These are phyloP conservation scores for Caenorhabditis doughertyi DNA, from an alignment of 2,888 invertebrate genomes.

Conservation along the genomic window DNA sequence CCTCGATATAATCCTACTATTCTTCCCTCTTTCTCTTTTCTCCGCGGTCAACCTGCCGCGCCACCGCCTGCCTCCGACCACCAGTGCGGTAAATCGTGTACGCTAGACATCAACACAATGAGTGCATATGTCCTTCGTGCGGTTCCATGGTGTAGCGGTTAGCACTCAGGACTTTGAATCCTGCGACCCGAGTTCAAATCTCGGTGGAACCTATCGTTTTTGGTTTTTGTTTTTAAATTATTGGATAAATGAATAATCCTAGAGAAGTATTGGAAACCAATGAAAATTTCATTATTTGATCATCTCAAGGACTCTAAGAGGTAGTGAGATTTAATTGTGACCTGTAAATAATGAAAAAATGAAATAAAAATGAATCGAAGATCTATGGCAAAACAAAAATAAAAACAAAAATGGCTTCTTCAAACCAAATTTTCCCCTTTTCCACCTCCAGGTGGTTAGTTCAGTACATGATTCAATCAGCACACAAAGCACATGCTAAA, in stretches of 20 bases:
- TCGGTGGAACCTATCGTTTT: slow-evolving; percentile 74
- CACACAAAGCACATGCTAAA: slow-evolving; percentile 22
- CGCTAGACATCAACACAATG: neutral
- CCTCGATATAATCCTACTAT: too few species aligned
- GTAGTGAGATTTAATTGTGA: too few species aligned
- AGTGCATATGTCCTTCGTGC: neutral
- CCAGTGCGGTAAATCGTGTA: neutral
- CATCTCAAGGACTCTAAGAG: neutral
- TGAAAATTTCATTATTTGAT: neutral
- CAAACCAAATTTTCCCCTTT: neutral
- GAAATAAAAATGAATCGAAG: neutral
- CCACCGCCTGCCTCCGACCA: neutral
- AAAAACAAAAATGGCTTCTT: slow-evolving; percentile 23
- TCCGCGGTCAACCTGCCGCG: neutral
- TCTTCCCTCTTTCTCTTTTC: neutral
- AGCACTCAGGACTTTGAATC: slow-evolving; percentile 77
- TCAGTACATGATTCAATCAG: slow-evolving; percentile 21
- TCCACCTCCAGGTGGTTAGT: too few species aligned
- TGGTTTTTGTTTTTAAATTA: neutral
- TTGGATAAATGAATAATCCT: neutral
- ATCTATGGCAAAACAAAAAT: neutral
- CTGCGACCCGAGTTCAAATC: slow-evolving; percentile 77
- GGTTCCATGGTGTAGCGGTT: slow-evolving; percentile 77
- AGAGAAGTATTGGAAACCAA: neutral
- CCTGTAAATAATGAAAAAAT: neutral